These are phyloP conservation scores for Miichthys miiuy DNA, from an alignment of 2,797 vertebrate species.

Conservation along the genomic window DNA sequence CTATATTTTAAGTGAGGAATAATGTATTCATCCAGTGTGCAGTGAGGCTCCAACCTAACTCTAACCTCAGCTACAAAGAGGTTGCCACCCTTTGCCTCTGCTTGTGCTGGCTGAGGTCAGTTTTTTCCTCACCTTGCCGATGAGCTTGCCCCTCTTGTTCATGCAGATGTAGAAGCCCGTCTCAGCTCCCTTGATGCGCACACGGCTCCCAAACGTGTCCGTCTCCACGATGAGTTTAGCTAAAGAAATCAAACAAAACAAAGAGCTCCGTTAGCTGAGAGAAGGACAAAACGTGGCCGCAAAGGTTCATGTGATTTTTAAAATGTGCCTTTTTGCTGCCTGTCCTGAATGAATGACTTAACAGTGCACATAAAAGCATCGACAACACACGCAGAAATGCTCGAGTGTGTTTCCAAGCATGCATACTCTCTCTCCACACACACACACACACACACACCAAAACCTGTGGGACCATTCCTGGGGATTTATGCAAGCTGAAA, in stretches of 20 bases:
- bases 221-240: slow-evolving; percentile 96
- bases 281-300: neutral
- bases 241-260: slow-evolving; percentile 57
- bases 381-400: slow-evolving; percentile 5
- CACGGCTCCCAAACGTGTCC: slow-evolving; percentile 93
- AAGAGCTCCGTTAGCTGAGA: slow-evolving; percentile 30
- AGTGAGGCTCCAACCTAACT: neutral
- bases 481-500: slow-evolving; percentile 78
- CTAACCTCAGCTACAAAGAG: neutral
- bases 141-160: slow-evolving; percentile 92
- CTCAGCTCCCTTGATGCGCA: slow-evolving; percentile 94
- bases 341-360: slow-evolving; percentile 3
- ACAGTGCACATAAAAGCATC: slow-evolving; percentile 21
- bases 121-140: slow-evolving; percentile 90
- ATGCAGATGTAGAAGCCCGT: slow-evolving; percentile 95
- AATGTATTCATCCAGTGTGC: neutral
- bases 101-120: neutral
- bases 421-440: slow-evolving; percentile 20
- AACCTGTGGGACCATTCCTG: slow-evolving; percentile 73
- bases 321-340: neutral
- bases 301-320: neutral
- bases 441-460: slow-evolving; percentile 48
- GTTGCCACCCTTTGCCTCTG: neutral
- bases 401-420: slow-evolving; percentile 25
- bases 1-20: neutral